Evolutionary conservation across 2,797 vertebrate genomes (phyloP).

Genomic region (Squalus acanthias): DNA sequence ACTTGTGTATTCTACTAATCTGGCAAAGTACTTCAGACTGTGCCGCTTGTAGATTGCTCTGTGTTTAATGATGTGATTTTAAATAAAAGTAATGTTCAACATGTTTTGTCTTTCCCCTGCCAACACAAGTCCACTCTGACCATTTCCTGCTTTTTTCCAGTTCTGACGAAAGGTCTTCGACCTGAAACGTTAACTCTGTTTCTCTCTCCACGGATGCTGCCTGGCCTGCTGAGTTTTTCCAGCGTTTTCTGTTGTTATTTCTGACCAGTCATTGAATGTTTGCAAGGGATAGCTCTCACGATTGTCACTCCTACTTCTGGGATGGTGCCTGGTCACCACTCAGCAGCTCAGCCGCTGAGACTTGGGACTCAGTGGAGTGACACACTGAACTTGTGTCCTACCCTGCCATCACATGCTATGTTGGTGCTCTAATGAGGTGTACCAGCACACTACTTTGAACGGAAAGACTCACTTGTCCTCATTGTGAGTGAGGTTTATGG

Average conservation of each 20-base stretch:
- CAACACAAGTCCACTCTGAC: neutral
- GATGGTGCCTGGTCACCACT: neutral
- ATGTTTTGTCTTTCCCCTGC: neutral
- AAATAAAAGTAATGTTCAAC: neutral
- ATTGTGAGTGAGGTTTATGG: neutral
- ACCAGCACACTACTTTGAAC: neutral
- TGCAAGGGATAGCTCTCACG: neutral
- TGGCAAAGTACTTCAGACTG: neutral
- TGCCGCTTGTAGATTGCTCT: neutral
- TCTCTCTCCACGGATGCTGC: no score
- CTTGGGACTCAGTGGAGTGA: neutral
- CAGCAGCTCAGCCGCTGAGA: neutral
- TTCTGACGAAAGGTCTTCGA: no score
- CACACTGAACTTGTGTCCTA: neutral
- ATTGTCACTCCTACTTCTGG: neutral
- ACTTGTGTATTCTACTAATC: neutral
- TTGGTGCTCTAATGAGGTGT: no score
- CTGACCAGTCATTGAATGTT: neutral
- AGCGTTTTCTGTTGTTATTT: no score
- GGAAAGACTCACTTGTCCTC: neutral
- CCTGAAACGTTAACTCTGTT: no score
- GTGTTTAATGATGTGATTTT: neutral
- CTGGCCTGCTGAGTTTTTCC: no score
- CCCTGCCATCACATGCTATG: neutral
- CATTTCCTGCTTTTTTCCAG: no score